phyloP scores from a whole-genome alignment of 2,888 invertebrate genomes.

The Oasisia sp. region DNA sequence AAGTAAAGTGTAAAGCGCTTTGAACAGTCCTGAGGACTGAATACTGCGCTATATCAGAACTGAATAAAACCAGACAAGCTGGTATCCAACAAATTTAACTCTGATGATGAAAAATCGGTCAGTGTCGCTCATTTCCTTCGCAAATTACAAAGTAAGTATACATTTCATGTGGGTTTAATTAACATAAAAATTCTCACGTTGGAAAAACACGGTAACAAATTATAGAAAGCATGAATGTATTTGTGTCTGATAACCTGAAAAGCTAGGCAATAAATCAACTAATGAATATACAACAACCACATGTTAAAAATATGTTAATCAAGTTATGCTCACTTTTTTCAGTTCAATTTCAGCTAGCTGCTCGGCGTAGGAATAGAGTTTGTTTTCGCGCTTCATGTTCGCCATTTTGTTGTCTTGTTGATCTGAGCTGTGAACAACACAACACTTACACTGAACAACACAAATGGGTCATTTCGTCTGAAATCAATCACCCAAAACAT shows the following conservation, averaged over 20 bases:
- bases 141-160: not conserved
- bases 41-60: too few relatives aligned
- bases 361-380: conserved; percentile 95
- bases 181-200: not conserved
- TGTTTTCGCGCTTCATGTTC: conserved; percentile 94
- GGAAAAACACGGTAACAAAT: not conserved
- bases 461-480: too few relatives aligned
- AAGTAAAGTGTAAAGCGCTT: too few relatives aligned
- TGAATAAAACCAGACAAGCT: too few relatives aligned
- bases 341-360: conserved; percentile 94
- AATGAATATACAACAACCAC: not conserved
- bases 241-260: not conserved
- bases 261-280: not conserved
- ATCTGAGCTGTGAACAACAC: conserved; percentile 46
- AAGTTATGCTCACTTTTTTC: conserved; percentile 69
- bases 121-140: not conserved
- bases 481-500: too few relatives aligned
- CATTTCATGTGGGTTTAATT: not conserved
- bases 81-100: too few relatives aligned
- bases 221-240: not conserved
- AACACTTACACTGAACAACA: not conserved
- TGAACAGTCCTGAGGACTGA: too few relatives aligned
- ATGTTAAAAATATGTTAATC: not conserved
- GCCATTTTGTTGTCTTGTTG: conserved; percentile 47
- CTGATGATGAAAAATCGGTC: too few relatives aligned